phyloP scores from a whole-genome alignment of 2,797 vertebrate species.

The Martes flavigula region DNA sequence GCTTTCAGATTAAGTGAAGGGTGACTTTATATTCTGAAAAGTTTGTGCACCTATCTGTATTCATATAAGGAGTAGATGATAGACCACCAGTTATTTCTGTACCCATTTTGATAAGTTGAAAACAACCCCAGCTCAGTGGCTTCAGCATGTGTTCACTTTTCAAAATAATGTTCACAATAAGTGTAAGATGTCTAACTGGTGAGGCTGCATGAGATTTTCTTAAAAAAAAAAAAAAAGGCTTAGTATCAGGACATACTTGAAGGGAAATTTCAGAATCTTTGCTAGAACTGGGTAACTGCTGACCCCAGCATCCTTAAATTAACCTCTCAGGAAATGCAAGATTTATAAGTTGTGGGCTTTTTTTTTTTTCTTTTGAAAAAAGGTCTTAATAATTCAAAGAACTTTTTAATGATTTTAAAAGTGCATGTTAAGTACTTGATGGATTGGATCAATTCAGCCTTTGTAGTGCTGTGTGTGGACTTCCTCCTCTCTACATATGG shows the following conservation, averaged over 20 bases:
- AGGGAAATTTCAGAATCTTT: slow-evolving; percentile 36
- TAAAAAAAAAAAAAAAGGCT: neutral
- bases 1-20: neutral
- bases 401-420: slow-evolving; percentile 72
- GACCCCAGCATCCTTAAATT: slow-evolving; percentile 72
- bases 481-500: slow-evolving; percentile 83
- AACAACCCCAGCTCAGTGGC: neutral
- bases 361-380: slow-evolving; percentile 63
- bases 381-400: slow-evolving; percentile 76
- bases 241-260: neutral
- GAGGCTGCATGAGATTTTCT: neutral
- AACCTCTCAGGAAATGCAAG: slow-evolving; percentile 72
- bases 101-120: neutral
- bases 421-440: slow-evolving; percentile 68
- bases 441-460: slow-evolving; percentile 72
- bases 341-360: slow-evolving; percentile 63
- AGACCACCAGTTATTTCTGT: neutral
- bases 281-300: slow-evolving; percentile 56
- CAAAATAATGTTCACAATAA: neutral
- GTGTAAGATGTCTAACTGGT: neutral
- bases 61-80: accelerated
- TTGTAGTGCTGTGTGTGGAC: slow-evolving; percentile 66
- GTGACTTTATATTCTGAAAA: neutral
- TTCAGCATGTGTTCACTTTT: neutral
- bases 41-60: accelerated